A percentile compares a stretch with the other conserved stretches of the same genome.
Conservation (phyloP, 92 coral and sea anemone species). For the Nematostella vectensis region DNA sequence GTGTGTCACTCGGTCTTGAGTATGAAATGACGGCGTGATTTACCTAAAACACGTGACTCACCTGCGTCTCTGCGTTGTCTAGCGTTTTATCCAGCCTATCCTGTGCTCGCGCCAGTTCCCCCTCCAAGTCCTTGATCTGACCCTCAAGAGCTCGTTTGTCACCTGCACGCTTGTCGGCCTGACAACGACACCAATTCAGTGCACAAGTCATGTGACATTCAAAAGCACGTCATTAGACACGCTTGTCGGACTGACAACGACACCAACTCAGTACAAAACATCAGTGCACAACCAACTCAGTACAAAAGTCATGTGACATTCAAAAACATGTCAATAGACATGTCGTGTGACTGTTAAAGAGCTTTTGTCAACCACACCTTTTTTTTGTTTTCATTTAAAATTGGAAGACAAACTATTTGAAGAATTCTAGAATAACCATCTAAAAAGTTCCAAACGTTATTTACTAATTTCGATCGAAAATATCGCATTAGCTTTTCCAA, state of each 20-base stretch:
- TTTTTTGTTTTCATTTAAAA: neutral
- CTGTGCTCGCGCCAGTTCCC: slow-evolving; percentile 57
- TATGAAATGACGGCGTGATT: too few relatives aligned
- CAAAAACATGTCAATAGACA: slow-evolving; percentile 39
- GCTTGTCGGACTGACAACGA: slow-evolving; percentile 46
- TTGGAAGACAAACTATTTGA: too few relatives aligned
- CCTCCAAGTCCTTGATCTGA: slow-evolving; percentile 53
- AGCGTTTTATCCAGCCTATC: slow-evolving; percentile 47
- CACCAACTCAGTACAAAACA: neutral
- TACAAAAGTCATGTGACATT: slow-evolving; percentile 27
- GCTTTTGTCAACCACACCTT: slow-evolving; percentile 1
- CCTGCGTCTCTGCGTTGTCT: slow-evolving; percentile 69
- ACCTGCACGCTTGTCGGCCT: slow-evolving; percentile 63
- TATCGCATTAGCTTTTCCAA: too few relatives aligned
- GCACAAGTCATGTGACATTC: slow-evolving; percentile 32
- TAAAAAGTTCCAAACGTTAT: too few relatives aligned
- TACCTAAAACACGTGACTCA: slow-evolving; percentile 8
- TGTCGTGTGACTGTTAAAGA: slow-evolving; percentile 46
- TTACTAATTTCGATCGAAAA: too few relatives aligned
- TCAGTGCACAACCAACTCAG: too few relatives aligned
- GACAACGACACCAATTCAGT: neutral
- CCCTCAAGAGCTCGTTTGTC: slow-evolving; percentile 42
- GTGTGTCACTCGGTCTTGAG: neutral
- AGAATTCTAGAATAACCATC: too few relatives aligned
- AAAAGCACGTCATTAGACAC: slow-evolving; percentile 35